Evolutionary conservation across 2,888 invertebrate genomes (phyloP).

Genomic region (Caenorhabditis doughertyi): DNA sequence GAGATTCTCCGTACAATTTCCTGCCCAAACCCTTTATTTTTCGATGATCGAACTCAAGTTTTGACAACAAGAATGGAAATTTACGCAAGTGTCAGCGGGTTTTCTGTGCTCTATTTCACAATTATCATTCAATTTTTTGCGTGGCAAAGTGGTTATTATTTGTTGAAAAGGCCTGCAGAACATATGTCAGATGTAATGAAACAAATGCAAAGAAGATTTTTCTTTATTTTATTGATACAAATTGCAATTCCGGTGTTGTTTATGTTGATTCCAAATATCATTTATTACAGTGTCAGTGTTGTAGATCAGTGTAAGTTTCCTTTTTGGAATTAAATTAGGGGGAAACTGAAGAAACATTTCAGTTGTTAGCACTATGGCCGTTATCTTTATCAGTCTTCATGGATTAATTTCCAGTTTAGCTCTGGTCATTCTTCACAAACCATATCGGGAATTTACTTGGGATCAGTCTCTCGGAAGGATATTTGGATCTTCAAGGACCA

Average conservation of each 20-base stretch:
- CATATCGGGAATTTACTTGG: constrained; percentile 3
- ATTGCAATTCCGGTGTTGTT: constrained; percentile 3
- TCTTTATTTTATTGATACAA: neutral
- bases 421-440: neutral
- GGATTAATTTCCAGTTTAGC: neutral
- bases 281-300: neutral
- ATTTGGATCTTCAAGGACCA: neutral
- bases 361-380: constrained; percentile 12
- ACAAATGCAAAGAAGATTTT: constrained; percentile 7
- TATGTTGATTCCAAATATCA: constrained; percentile 2
- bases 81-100: neutral
- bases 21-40: constrained; percentile 12
- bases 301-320: neutral
- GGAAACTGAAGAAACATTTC: no score
- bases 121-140: neutral
- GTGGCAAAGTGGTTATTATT: constrained; percentile 20
- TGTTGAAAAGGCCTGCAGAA: neutral
- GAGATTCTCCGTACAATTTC: neutral
- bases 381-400: constrained; percentile 2
- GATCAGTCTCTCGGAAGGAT: neutral
- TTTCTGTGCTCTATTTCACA: neutral
- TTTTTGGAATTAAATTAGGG: neutral
- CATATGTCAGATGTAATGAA: neutral
- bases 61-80: neutral
- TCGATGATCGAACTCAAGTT: neutral